Base-by-base conservation (phyloP, 2,113 vertebrate genomes). In the Anhinga rufa region DNA sequence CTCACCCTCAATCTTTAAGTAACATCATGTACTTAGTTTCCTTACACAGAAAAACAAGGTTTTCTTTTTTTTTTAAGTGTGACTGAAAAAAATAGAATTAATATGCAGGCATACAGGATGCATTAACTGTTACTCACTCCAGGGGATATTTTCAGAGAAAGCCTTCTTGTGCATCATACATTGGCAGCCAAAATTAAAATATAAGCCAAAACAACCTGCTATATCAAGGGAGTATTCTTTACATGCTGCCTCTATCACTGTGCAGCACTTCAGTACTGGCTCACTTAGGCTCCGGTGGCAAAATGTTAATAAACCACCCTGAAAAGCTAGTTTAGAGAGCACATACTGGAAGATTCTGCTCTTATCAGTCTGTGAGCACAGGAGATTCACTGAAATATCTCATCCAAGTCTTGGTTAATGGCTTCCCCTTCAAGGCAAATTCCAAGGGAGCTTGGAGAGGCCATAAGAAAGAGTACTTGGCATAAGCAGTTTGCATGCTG, bases 381-480 rank as follows among this genome's bases (percentile, higher is more conserved):
- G 68, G 28, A 82, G 83, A 86, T 24, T 7, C 60, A 58, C 75
- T 65, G 18, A 72, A 58, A 38, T n/a, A 79, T 22, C 70, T 83
- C 25, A 29, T n/a, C 34, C 62, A 49, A 77, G 42, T 7, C 70
- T 80, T 58, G 31, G 58, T 76, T 77, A 93, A 83, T 28, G 68
- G 71, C 55, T 86, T 91, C 38, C 55, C 79, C 88, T 92, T 77
- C 82, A 77, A 96, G 93, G 68, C n/a, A 85, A 92, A 84, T 76
- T 71, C 76, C 74, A 87, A 68, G 46, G 29, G 22, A 49, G 5
- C 32, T 34, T 51, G 38, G 44, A 82, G n/a, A 74, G 14, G 55
- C 76, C 58, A 0, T 14, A 58, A 25, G n/a, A 36, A 55, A 34
- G 13, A 69, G 20, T 4, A 60, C 10, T 40, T 82, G 68, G 31